These are phyloP conservation scores for Drosophila meridionalis DNA, from an alignment of 2,888 invertebrate species.

Conservation along the genomic window DNA sequence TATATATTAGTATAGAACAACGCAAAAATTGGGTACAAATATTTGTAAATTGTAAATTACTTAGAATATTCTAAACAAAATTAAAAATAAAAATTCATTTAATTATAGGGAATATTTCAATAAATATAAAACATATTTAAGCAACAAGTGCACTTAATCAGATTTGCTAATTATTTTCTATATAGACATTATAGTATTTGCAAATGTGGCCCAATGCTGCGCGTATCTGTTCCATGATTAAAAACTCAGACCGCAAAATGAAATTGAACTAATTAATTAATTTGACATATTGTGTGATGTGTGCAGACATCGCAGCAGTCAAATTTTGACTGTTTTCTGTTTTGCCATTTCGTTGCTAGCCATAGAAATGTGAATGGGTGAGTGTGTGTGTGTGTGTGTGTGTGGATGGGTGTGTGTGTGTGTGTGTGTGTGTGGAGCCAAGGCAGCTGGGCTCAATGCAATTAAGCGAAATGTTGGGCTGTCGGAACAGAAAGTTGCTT, in stretches of 20 bases:
- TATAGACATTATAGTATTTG: neutral
- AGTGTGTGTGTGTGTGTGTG: neutral
- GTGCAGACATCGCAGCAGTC: constrained; percentile 16
- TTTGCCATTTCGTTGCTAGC: constrained; percentile 22
- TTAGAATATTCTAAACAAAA: neutral
- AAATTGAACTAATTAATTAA: constrained; percentile 9
- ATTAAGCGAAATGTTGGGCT: constrained; percentile 66
- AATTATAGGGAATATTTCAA: neutral
- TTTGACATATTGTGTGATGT: constrained; percentile 15
- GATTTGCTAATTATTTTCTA: neutral
- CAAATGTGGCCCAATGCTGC: neutral
- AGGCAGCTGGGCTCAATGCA: constrained; percentile 51
- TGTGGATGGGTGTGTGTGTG: neutral
- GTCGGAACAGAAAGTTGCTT: constrained; percentile 8
- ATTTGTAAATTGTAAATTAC: neutral
- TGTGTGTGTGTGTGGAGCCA: neutral
- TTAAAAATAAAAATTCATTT: neutral
- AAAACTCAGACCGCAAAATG: neutral
- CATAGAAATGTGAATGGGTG: constrained; percentile 26
- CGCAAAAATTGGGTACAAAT: too few relatives aligned
- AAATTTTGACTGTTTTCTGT: constrained; percentile 16
- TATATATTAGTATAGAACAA: too few relatives aligned
- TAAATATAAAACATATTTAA: neutral
- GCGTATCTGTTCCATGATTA: neutral
- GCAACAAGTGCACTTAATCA: neutral